Evolutionary conservation across 2,888 invertebrate genomes (phyloP).

Genomic region (Drosophila heteroneura): DNA sequence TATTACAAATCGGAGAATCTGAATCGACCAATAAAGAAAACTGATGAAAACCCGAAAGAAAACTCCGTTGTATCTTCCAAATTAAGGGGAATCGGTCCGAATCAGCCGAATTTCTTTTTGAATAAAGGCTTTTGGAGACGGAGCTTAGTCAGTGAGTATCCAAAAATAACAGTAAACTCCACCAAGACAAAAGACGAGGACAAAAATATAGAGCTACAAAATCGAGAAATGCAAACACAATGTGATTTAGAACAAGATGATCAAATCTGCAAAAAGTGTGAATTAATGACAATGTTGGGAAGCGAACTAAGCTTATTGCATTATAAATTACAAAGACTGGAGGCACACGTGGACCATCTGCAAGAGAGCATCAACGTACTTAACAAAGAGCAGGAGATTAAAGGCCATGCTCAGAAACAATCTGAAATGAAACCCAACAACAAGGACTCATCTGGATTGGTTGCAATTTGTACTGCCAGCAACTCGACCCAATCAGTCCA

Average conservation of each 20-base stretch:
- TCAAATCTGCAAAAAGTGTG: not conserved
- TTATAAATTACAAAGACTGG: not conserved
- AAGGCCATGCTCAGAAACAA: not conserved
- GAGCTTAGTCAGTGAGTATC: not conserved
- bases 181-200: not conserved
- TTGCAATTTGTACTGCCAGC: not conserved
- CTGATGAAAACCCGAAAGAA: not conserved
- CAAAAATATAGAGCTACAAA: not conserved
- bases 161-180: not conserved
- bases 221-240: not conserved
- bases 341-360: not conserved
- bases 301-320: not conserved
- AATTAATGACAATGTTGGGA: not conserved
- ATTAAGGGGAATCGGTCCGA: not conserved
- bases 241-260: not conserved
- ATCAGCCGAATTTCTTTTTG: not conserved
- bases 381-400: accelerated
- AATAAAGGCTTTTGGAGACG: not conserved
- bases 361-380: not conserved
- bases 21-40: not conserved
- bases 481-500: not conserved
- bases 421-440: not conserved
- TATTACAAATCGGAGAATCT: not conserved
- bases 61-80: not conserved
- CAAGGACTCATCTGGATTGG: not conserved